These are phyloP conservation scores for Cyprinus carpio DNA, from an alignment of 2,113 vertebrate genomes.

Conservation along the genomic window DNA sequence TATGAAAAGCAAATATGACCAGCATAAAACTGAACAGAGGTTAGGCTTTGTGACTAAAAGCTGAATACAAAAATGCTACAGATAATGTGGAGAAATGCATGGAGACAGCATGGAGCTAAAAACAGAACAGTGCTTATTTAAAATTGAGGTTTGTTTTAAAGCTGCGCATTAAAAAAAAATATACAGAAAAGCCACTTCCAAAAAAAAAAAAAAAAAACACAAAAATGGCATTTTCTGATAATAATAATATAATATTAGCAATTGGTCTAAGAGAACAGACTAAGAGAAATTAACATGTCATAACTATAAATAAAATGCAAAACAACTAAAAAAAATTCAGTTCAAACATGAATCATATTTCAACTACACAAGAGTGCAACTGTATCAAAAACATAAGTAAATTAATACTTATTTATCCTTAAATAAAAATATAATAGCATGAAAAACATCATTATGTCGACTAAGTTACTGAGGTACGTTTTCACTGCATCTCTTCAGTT, in stretches of 20 bases:
- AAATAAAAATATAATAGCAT: neutral
- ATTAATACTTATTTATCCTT: constrained; percentile 2
- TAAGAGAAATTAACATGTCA: no score
- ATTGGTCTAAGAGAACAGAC: neutral
- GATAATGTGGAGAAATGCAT: neutral
- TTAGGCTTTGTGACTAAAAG: constrained; percentile 3
- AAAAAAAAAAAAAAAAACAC: neutral
- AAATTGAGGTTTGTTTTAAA: neutral
- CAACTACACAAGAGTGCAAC: neutral
- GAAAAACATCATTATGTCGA: neutral
- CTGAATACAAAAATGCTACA: neutral
- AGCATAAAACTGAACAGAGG: neutral
- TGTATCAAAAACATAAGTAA: neutral
- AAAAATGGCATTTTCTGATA: neutral
- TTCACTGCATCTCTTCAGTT: constrained; percentile 1
- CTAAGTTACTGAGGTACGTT: neutral
- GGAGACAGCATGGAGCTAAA: neutral
- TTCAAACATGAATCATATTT: neutral
- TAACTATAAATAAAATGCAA: no score
- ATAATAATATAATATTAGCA: neutral
- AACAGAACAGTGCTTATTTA: neutral
- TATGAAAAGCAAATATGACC: constrained; percentile 9
- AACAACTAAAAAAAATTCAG: neutral
- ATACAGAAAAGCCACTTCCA: neutral
- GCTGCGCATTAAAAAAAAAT: neutral